Conservation (phyloP, 2,797 vertebrate species). For the Onychomys arenicola region DNA sequence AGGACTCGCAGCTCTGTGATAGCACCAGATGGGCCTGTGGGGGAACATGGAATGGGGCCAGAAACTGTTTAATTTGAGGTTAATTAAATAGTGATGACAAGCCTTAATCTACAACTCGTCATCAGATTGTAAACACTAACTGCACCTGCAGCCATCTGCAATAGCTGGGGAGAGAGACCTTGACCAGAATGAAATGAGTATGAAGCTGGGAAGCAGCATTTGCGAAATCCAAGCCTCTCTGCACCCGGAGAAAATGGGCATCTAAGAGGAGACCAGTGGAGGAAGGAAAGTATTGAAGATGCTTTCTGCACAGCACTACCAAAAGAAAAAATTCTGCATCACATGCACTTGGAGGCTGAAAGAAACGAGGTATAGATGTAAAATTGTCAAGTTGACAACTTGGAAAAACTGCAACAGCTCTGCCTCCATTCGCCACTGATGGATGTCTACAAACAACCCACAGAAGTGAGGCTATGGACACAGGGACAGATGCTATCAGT, state of each 20-base stretch:
- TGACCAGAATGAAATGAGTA: slow-evolving; percentile 82
- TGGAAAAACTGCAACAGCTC: neutral
- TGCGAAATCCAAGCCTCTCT: slow-evolving; percentile 21
- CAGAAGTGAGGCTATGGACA: neutral
- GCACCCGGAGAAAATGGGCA: neutral
- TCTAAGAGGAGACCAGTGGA: neutral
- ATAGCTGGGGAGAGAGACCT: slow-evolving; percentile 77
- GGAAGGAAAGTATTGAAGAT: neutral
- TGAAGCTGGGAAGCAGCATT: neutral
- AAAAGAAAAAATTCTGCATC: neutral
- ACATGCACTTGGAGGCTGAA: neutral
- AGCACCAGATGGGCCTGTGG: slow-evolving; percentile 47
- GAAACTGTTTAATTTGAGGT: slow-evolving; percentile 83
- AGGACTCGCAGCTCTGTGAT: slow-evolving; percentile 28
- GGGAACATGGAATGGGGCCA: slow-evolving; percentile 72
- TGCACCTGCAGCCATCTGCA: slow-evolving; percentile 76
- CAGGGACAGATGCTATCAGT: neutral
- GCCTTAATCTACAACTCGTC: slow-evolving; percentile 85
- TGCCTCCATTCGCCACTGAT: neutral
- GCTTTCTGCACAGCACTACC: neutral
- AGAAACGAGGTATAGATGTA: neutral
- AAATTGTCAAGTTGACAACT: neutral
- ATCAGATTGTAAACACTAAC: slow-evolving; percentile 80
- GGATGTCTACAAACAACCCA: neutral
- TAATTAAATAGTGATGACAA: slow-evolving; percentile 87